Conservation (phyloP, 2,797 vertebrate genomes). For the Gambelia wislizenii region DNA sequence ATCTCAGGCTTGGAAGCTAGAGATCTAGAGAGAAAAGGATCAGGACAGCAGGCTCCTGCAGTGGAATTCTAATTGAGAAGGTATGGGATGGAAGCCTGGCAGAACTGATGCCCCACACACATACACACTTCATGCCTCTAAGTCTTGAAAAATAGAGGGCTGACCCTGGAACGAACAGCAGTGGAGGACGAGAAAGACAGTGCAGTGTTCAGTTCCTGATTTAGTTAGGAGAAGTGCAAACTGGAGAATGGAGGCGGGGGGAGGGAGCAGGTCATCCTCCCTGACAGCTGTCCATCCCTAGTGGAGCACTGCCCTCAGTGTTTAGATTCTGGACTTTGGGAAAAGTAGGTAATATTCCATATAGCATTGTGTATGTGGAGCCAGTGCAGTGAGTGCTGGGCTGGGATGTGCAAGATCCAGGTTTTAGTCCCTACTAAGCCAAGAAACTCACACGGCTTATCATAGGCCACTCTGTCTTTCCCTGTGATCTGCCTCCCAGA, state of each 20-base stretch:
- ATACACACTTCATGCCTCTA: too few species aligned
- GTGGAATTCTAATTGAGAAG: neutral
- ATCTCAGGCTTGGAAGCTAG: too few species aligned
- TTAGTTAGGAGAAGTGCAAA: neutral
- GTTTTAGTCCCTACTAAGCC: too few species aligned
- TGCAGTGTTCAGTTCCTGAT: neutral
- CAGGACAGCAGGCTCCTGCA: neutral
- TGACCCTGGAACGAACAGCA: neutral
- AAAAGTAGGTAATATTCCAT: neutral
- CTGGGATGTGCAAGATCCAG: too few species aligned
- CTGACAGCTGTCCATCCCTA: neutral
- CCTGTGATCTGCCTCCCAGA: too few species aligned
- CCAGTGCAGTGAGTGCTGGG: too few species aligned
- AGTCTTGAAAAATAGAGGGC: neutral
- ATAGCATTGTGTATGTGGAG: too few species aligned
- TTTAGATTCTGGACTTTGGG: neutral
- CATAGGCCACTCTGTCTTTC: too few species aligned
- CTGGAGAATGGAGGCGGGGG: neutral
- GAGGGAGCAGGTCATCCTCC: neutral
- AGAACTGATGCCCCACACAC: too few species aligned
- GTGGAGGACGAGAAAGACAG: neutral
- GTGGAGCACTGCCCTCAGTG: neutral
- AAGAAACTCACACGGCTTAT: too few species aligned
- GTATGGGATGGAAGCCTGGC: neutral
- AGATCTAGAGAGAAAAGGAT: neutral